Conservation (phyloP, 2,888 invertebrate species). For the Pristionchus arcanus region DNA sequence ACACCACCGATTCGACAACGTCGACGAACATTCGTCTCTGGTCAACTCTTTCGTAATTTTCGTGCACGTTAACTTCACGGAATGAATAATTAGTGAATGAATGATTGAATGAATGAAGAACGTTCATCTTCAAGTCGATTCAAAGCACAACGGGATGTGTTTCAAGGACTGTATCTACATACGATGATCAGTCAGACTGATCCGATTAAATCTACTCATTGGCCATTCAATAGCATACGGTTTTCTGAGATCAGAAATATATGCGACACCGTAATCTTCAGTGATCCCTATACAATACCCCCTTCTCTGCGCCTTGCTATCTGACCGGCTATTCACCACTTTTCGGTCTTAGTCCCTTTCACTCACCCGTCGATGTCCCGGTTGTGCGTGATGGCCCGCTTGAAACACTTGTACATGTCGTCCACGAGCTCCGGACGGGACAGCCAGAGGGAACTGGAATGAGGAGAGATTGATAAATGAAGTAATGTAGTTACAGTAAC, state of each 20-base stretch:
- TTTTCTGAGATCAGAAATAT: neutral
- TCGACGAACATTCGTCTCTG: too few species aligned
- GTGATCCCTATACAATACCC: too few species aligned
- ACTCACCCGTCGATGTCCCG: constrained; percentile 61
- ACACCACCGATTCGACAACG: too few species aligned
- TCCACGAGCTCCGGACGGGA: constrained; percentile 67
- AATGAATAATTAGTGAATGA: too few species aligned
- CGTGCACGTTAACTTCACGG: too few species aligned
- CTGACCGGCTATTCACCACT: too few species aligned
- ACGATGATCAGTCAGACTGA: neutral
- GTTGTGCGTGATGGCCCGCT: constrained; percentile 68
- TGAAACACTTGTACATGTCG: constrained; percentile 68
- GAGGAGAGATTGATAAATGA: neutral
- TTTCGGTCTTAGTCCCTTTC: neutral
- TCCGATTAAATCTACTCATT: neutral
- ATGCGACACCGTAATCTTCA: neutral
- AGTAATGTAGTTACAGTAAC: neutral
- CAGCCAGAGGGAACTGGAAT: constrained; percentile 64
- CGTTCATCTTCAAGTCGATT: too few species aligned
- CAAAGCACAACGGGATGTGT: neutral
- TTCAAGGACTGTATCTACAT: neutral
- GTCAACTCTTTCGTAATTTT: too few species aligned
- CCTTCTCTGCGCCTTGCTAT: too few species aligned
- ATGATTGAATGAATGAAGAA: too few species aligned
- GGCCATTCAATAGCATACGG: neutral